phyloP scores from a whole-genome alignment of 2,113 vertebrate genomes.

The Hypomesus transpacificus region DNA sequence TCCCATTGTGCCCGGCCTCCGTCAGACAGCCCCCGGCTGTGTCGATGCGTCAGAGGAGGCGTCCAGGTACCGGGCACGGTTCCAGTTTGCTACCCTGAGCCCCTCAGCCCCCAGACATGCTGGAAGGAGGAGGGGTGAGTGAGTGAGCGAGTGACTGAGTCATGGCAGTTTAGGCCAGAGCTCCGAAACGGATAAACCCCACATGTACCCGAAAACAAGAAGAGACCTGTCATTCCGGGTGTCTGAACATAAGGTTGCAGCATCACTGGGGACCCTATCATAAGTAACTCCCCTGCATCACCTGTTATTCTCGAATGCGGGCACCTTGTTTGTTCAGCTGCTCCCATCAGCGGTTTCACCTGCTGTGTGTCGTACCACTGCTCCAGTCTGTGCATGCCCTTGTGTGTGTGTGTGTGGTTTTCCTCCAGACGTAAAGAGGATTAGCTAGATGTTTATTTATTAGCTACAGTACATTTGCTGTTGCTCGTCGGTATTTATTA shows the following conservation, averaged over 20 bases:
- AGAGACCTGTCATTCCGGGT: too few species aligned
- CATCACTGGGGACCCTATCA: not conserved
- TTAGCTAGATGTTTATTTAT: conserved; percentile 63
- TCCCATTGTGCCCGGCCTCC: not conserved
- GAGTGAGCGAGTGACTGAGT: not conserved
- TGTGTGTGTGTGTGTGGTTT: conserved; percentile 6
- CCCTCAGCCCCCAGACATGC: conserved; percentile 1
- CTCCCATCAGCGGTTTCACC: too few species aligned
- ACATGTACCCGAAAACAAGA: too few species aligned
- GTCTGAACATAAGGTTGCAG: not conserved
- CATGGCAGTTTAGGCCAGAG: not conserved
- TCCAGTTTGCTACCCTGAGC: conserved; percentile 2
- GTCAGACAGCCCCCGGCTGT: conserved; percentile 19
- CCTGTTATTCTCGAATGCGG: not conserved
- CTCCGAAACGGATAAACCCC: too few species aligned
- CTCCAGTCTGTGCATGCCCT: not conserved
- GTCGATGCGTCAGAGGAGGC: conserved; percentile 18
- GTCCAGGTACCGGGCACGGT: conserved; percentile 12
- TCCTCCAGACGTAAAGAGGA: conserved; percentile 41
- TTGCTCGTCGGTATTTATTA: conserved; percentile 42
- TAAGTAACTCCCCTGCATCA: not conserved
- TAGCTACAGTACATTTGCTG: conserved; percentile 44
- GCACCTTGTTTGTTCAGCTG: not conserved
- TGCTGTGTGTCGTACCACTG: too few species aligned
- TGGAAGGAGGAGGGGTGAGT: not conserved